These are phyloP conservation scores for Papilio elwesi DNA, from an alignment of 2,888 invertebrate species.

Conservation along the genomic window DNA sequence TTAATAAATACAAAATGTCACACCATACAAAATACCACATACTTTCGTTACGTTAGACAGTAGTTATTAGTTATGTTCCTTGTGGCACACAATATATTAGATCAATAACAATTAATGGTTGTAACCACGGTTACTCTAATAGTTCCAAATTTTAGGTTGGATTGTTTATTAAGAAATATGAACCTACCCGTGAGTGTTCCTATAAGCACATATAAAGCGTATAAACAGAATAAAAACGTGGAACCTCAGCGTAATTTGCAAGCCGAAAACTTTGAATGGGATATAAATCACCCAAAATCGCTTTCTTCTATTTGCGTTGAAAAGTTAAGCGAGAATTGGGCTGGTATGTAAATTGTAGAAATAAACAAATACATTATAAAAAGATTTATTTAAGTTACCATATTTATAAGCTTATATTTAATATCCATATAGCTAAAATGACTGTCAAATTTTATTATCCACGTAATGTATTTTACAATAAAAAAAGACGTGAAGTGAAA, in stretches of 20 bases:
- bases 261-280: slow-evolving; percentile 83
- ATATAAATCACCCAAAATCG: slow-evolving; percentile 72
- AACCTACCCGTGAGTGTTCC: slow-evolving; percentile 71
- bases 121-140: slow-evolving; percentile 9
- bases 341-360: slow-evolving; percentile 55
- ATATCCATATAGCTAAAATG: too few species aligned
- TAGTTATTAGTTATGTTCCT: too few species aligned
- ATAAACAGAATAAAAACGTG: slow-evolving; percentile 63
- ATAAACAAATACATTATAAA: neutral
- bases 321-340: slow-evolving; percentile 76
- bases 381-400: too few species aligned
- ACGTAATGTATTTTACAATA: too few species aligned
- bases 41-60: too few species aligned
- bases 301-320: slow-evolving; percentile 77
- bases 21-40: too few species aligned
- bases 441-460: too few species aligned
- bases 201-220: slow-evolving; percentile 71
- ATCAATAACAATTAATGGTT: neutral
- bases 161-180: slow-evolving; percentile 47
- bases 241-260: slow-evolving; percentile 74
- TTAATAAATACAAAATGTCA: too few species aligned
- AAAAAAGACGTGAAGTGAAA: too few species aligned
- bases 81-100: neutral
- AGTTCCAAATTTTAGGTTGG: neutral
- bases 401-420: too few species aligned